Base-by-base conservation (phyloP, 23 tunicate species). In the Ciona savignyi region DNA sequence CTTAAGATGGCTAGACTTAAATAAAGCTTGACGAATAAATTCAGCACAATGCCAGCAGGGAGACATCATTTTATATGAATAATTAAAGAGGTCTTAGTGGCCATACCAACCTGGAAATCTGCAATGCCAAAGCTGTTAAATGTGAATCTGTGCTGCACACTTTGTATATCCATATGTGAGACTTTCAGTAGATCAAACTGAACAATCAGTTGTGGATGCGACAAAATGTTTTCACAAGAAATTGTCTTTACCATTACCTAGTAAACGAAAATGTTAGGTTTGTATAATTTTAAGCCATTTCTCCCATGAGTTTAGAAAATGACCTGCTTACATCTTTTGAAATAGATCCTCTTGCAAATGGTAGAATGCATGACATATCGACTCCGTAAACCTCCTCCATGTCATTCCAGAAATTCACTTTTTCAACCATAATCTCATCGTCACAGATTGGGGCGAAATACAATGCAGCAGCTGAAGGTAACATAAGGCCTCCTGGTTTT, bases 321-420 rank as follows among this genome's bases (percentile, higher is more conserved):
- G 56, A 42, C 56, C 56, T 42, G 34, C 87, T 71, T 35, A 91
- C 97, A 34, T 91, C 97, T 85, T 91, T 91, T 1, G 97, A 75
- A 30, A 91, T 27, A 4, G 97, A 91, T 48, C 63, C 31, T 66
- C 97, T 71, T 2, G 97, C 97, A 77, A 84, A 91, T 6, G 86
- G 88, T 19, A 81, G 79, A 29, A 91, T 4, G 25, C 86, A 76
- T 21, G 86, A 70, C 97, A 91, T 91, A 42, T 91, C 86, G 32
- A 91, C 86, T 9, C 97, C 97, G 70, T 91, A 91, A 27, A 63
- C 84, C 34, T 91, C 97, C 21, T 80, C 68, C 91, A 91, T 91
- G 32, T 91, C 97, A 60, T 80, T 80, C 97, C 97, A 91, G 49
- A 91, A 91, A 65, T 91, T 85, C 24, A 91, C 97, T 77, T 85